Conservation (phyloP, 2,797 vertebrate species). For the Adelosebastes latens region DNA sequence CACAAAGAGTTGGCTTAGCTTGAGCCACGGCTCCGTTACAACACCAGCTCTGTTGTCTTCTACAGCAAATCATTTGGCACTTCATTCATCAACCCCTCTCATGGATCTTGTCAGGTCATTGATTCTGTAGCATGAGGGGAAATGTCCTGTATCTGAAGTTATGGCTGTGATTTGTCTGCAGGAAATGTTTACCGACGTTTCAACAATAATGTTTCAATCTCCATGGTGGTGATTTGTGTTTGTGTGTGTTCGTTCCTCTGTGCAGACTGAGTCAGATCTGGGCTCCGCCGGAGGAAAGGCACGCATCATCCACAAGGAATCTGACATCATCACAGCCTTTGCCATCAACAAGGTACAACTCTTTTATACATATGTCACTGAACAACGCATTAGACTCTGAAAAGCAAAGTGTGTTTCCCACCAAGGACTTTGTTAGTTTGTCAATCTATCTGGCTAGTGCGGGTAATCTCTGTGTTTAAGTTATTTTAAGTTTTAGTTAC, state of each 20-base stretch:
- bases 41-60: constrained; percentile 1
- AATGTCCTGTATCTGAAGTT: constrained; percentile 28
- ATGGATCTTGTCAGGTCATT: constrained; percentile 29
- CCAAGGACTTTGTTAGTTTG: not conserved
- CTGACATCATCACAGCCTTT: constrained; percentile 99
- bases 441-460: not conserved
- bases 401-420: no score
- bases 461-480: not conserved
- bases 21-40: not conserved
- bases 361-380: not conserved
- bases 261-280: constrained; percentile 89
- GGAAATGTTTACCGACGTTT: constrained; percentile 32
- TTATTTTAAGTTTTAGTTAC: not conserved
- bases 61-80: constrained; percentile 21
- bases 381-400: not conserved
- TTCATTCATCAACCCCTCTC: constrained; percentile 24
- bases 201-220: constrained; percentile 26
- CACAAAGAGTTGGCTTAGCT: not conserved
- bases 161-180: constrained; percentile 35
- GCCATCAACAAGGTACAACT: constrained; percentile 94
- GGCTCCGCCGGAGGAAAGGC: constrained; percentile 89
- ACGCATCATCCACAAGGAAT: constrained; percentile 98
- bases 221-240: constrained; percentile 6
- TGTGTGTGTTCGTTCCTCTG: not conserved
- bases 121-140: constrained; percentile 32